phyloP scores from a whole-genome alignment of 2,113 vertebrate species.

The Cavia aperea region DNA sequence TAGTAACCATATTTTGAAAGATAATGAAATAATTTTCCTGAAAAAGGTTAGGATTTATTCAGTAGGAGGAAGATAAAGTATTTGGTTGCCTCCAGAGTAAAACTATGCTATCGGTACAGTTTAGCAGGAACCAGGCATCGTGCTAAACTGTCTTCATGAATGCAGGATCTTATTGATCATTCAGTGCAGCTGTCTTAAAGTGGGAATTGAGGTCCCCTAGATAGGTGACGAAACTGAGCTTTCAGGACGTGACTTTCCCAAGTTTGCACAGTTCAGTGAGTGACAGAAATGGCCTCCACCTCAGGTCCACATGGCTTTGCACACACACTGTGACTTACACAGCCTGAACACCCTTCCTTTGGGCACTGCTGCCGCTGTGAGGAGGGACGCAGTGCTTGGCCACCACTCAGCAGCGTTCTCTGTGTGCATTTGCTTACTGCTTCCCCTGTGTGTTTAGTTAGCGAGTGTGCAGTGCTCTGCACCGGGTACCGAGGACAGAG shows the following conservation, averaged over 20 bases:
- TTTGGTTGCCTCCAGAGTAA: not conserved
- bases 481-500: not conserved
- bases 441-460: not conserved
- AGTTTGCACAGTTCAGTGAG: not conserved
- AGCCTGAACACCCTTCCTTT: not conserved
- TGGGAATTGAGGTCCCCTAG: not conserved
- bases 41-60: not conserved
- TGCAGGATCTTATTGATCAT: not conserved
- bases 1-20: constrained; percentile 3
- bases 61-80: not conserved
- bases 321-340: not conserved
- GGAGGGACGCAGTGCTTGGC: not conserved
- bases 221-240: not conserved
- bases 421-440: not conserved
- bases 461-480: not conserved
- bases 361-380: not conserved
- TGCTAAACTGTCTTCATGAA: not conserved
- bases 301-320: not conserved
- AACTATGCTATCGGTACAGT: not conserved
- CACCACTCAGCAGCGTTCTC: not conserved
- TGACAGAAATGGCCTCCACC: not conserved
- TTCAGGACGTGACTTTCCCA: not conserved
- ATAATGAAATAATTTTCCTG: constrained; percentile 2
- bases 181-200: not conserved
- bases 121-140: not conserved